Evolutionary conservation across 2,113 vertebrate genomes (phyloP).

Genomic region (Etia nguti): DNA sequence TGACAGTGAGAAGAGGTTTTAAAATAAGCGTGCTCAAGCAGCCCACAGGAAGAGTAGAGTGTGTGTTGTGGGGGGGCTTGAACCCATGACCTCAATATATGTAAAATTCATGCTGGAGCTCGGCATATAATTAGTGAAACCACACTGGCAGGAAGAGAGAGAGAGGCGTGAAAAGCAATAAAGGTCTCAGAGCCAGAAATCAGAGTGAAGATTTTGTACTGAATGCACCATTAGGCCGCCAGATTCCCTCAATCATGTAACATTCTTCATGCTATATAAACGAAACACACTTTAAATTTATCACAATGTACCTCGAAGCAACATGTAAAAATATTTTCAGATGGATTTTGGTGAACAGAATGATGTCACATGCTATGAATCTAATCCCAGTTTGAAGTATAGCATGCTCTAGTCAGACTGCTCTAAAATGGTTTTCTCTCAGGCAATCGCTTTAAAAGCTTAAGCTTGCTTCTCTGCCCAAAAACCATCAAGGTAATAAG

Average conservation of each 20-base stretch:
- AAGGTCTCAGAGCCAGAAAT: background rate
- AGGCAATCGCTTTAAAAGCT: constrained; percentile 40
- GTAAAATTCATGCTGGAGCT: background rate
- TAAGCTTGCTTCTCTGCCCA: constrained; percentile 16
- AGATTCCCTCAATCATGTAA: background rate
- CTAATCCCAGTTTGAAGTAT: constrained; percentile 6
- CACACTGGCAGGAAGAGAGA: background rate
- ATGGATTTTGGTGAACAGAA: background rate
- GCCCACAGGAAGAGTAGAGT: background rate
- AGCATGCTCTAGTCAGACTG: background rate
- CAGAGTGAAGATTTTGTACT: background rate
- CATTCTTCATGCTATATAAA: background rate
- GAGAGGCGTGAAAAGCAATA: background rate
- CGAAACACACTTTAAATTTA: background rate
- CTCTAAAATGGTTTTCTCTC: constrained; percentile 5
- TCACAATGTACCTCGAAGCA: background rate
- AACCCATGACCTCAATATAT: background rate
- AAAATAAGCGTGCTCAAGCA: background rate
- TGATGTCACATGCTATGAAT: background rate
- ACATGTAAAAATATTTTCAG: background rate
- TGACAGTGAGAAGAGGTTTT: background rate
- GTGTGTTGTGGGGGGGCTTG: background rate
- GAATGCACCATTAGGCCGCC: background rate
- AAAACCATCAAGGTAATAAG: constrained; percentile 34
- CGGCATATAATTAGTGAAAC: background rate